phyloP scores from a whole-genome alignment of 2,888 invertebrate genomes.

The Hirtodrosophila duncani region DNA sequence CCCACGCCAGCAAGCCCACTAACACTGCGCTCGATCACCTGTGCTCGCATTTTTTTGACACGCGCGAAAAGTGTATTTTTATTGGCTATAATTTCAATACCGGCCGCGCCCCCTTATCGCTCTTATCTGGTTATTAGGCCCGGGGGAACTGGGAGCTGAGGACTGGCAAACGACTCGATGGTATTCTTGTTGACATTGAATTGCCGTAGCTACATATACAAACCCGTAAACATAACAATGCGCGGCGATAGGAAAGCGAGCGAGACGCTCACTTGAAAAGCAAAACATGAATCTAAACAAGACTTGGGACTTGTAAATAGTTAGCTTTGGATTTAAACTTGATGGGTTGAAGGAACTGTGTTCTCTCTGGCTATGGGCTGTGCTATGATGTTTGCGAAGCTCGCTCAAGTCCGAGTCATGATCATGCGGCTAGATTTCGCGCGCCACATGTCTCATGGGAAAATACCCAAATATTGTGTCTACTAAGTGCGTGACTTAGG shows the following conservation, averaged over 20 bases:
- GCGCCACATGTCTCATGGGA: neutral
- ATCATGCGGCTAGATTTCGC: conserved; percentile 17
- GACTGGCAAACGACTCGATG: no score
- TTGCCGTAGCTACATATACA: no score
- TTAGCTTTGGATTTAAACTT: no score
- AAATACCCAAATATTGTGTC: neutral
- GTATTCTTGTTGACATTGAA: conserved; percentile 54
- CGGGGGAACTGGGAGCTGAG: no score
- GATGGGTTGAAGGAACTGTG: conserved; percentile 43
- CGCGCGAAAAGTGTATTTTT: conserved; percentile 31
- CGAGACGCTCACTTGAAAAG: conserved; percentile 2
- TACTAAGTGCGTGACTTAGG: conserved; percentile 50
- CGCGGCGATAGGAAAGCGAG: no score
- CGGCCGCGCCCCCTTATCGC: conserved; percentile 44
- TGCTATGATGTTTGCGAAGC: conserved; percentile 23
- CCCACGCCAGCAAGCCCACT: conserved; percentile 1
- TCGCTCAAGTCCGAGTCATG: conserved; percentile 17
- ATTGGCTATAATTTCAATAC: conserved; percentile 17
- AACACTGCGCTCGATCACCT: neutral
- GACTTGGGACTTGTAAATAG: no score
- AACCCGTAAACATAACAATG: no score
- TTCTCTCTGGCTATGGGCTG: conserved; percentile 4
- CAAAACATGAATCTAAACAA: conserved; percentile 22
- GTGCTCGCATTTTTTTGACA: conserved; percentile 16
- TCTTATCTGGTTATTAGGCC: conserved; percentile 36